These are phyloP conservation scores for Sminthopsis crassicaudata DNA, from an alignment of 2,113 vertebrate species.

Conservation along the genomic window DNA sequence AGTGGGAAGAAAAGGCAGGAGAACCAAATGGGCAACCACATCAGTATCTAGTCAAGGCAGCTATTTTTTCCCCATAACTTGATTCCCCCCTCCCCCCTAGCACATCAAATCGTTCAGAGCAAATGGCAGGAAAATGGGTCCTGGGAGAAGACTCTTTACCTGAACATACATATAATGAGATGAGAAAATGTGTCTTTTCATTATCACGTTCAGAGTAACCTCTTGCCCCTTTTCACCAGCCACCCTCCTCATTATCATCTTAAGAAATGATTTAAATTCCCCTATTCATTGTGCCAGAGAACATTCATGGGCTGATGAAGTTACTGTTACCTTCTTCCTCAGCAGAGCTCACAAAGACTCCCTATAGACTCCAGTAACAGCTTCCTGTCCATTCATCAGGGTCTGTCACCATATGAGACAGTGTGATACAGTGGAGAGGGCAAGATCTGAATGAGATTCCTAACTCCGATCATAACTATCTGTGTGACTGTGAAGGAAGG, in stretches of 20 bases:
- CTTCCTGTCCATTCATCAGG: neutral
- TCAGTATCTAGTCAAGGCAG: neutral
- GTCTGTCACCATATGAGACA: neutral
- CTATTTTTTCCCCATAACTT: neutral
- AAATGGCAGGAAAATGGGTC: slow-evolving; percentile 1
- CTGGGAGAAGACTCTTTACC: slow-evolving; percentile 54
- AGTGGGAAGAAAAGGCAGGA: neutral
- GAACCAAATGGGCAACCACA: neutral
- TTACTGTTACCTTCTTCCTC: neutral
- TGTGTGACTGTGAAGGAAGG: neutral
- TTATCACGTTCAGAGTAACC: slow-evolving; percentile 65
- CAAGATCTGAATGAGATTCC: neutral
- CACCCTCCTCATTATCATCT: slow-evolving; percentile 65
- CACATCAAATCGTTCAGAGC: slow-evolving; percentile 45
- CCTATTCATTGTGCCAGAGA: neutral
- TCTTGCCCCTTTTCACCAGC: slow-evolving; percentile 57
- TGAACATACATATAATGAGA: slow-evolving; percentile 64
- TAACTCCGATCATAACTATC: neutral
- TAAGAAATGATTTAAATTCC: slow-evolving; percentile 44
- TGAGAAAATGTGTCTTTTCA: slow-evolving; percentile 71
- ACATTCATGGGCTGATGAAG: neutral
- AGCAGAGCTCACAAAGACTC: neutral
- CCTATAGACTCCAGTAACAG: neutral
- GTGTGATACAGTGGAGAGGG: neutral
- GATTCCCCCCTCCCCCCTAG: slow-evolving; percentile 8